Conservation (phyloP, 1,140 invertebrate species). For the roundworm (Caenorhabditis elegans) region WBcel235 BX284606.5:13693501-13694000, state of each 20-base stretch:
- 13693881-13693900: background rate
- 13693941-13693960: too few relatives aligned
- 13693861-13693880: background rate
- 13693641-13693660: conserved; percentile 10
- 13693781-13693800: background rate
- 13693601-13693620: background rate
- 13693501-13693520: conserved; percentile 56
- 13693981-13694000: too few relatives aligned
- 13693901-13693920: background rate
- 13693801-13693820: background rate
- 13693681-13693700: background rate
- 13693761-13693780: conserved; percentile 3
- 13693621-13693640: background rate
- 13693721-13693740: conserved; percentile 7
- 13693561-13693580: conserved; percentile 61
- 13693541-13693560: conserved; percentile 53
- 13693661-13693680: conserved; percentile 37
- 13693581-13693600: conserved; percentile 42
- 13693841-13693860: background rate
- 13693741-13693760: background rate
- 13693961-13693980: too few relatives aligned
- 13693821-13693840: background rate
- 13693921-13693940: background rate
- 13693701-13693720: background rate
- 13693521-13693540: conserved; percentile 52